Evolutionary conservation across 2,113 vertebrate species (phyloP), one percentile per base, ranked within the genome.

Genomic region (Riparia riparia): DNA sequence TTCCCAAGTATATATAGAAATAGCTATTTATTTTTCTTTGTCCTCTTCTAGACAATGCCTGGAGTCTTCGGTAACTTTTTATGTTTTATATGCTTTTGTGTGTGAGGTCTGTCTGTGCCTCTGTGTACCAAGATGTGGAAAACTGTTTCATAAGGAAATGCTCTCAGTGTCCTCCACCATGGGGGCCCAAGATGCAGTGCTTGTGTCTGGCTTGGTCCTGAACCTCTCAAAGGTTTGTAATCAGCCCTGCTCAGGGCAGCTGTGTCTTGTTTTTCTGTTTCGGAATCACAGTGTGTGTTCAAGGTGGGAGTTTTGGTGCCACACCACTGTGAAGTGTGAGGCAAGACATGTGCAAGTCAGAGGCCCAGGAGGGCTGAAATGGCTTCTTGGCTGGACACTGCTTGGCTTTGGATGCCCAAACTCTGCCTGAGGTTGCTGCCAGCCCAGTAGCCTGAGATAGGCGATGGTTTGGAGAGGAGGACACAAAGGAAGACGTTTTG

Each of bases 1-100:
- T 71, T 83, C 85, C 85, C 85, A 90, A 86, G 68, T 81, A 83
- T 81, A 56, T 92, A 58, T 86, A 89, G 90, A 92, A 95, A 86
- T 50, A 81, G 56, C 19, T 64, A 22, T 11, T 24, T 54, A 28
- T 26, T 74, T 93, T 91, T 64, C 50, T 89, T 83, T 84, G 60
- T 83, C 78, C 49, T 94, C 69, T 82, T 65, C 45, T 68, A 73
- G 54, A 64, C 17, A 20, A 21, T 58, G 34, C 8, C 7, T 89
- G 58, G 73, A 72, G 25, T 42, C 20, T 89, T 71, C 78, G 32
- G 20, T 86, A 68, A 78, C 34, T 81, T 89, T 45, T 11, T 28
- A 11, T n/a, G 32, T 31, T 69, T 82, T n/a, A 9, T 37, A 9
- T 51, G 25, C 10, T 42, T 49, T 31, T 70, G 51, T 88, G 34